These are phyloP conservation scores for Rhinoptilus africanus DNA, from an alignment of 2,113 vertebrate genomes.

Conservation along the genomic window DNA sequence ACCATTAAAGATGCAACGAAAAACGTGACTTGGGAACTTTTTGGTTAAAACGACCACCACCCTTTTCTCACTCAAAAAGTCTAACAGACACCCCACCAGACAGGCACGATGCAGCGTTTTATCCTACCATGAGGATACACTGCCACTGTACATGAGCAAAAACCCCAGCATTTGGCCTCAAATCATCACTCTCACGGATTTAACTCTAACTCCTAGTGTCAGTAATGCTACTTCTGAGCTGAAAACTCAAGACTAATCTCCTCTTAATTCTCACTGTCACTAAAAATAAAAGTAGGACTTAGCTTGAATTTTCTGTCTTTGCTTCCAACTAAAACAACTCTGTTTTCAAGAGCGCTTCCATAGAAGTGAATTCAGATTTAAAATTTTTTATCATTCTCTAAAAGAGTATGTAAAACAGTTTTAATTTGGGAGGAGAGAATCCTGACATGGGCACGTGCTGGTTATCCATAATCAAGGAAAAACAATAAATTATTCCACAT, in stretches of 20 bases:
- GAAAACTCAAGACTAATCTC: background rate
- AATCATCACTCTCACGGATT: accelerated
- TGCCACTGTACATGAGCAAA: background rate
- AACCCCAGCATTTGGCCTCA: background rate
- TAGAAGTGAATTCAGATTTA: background rate
- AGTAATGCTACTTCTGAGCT: background rate
- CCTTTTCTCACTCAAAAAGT: background rate
- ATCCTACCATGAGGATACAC: background rate
- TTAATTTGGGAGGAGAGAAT: background rate
- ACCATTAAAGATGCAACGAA: background rate
- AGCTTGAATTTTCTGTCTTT: background rate
- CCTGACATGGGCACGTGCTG: background rate
- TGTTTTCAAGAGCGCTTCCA: background rate
- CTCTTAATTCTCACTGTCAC: background rate
- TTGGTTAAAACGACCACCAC: background rate
- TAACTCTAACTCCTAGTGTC: background rate
- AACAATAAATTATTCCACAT: background rate
- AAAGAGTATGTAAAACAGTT: background rate
- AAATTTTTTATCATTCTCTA: background rate
- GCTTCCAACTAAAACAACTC: background rate
- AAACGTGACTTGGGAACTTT: background rate
- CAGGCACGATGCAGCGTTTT: background rate
- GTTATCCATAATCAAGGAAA: background rate
- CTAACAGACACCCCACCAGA: background rate
- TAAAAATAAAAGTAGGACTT: background rate